Conservation (phyloP, 2,888 invertebrate species). For the Eucera pruinosa region DNA sequence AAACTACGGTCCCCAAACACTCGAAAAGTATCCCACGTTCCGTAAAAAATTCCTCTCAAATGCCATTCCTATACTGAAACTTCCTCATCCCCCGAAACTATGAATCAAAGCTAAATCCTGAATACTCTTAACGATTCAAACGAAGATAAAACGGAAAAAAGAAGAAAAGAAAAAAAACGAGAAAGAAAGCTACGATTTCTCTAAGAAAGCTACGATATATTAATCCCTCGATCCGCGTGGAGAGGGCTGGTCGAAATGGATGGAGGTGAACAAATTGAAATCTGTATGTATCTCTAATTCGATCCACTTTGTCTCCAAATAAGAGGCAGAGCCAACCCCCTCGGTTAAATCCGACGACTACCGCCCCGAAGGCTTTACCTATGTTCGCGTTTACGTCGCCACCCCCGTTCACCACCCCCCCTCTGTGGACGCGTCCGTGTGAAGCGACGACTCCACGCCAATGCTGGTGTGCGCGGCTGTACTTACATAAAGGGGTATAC, state of each 20-base stretch:
- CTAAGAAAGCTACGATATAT: constrained; percentile 35
- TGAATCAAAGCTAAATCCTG: no score
- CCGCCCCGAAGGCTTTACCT: constrained; percentile 57
- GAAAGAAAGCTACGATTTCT: not conserved
- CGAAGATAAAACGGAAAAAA: not conserved
- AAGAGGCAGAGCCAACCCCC: constrained; percentile 75
- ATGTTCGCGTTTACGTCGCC: constrained; percentile 53
- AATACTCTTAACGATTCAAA: no score
- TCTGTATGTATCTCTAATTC: constrained; percentile 78
- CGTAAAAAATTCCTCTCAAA: no score
- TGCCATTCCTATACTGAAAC: no score
- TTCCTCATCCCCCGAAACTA: no score
- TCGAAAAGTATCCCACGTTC: no score
- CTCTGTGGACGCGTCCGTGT: constrained; percentile 25
- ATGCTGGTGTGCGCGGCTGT: constrained; percentile 20
- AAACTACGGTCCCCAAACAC: no score
- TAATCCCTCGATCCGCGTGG: constrained; percentile 29
- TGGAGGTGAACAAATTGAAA: constrained; percentile 75
- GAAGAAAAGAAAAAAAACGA: no score
- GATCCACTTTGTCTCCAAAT: constrained; percentile 79
- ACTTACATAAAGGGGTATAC: constrained; percentile 56
- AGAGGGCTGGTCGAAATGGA: constrained; percentile 17
- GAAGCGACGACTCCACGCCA: constrained; percentile 19
- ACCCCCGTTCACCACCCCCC: constrained; percentile 34
- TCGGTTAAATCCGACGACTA: constrained; percentile 72